Conservation (phyloP, 2,888 invertebrate species). For the Pegoplata infirma region DNA sequence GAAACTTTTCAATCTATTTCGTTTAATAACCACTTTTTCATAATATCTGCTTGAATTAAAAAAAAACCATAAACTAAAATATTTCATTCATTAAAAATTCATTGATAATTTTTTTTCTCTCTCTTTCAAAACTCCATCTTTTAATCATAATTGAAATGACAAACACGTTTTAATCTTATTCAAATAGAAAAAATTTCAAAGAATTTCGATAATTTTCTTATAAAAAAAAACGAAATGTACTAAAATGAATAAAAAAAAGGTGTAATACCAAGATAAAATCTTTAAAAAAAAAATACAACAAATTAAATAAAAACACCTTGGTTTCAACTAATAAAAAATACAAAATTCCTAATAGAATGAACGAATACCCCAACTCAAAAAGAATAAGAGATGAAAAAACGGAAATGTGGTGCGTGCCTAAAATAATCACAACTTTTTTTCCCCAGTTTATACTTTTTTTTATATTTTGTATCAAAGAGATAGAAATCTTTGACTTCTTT, state of each 20-base stretch:
- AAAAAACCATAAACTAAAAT: too few relatives aligned
- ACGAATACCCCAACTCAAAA: conserved; percentile 59
- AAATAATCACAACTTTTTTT: conserved; percentile 65
- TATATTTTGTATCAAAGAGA: too few relatives aligned
- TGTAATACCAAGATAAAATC: conserved; percentile 58
- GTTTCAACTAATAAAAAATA: conserved; percentile 58
- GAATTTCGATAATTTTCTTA: conserved; percentile 56
- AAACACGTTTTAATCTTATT: conserved; percentile 62
- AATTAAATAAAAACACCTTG: conserved; percentile 64
- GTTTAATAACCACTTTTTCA: too few relatives aligned
- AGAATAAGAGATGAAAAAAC: conserved; percentile 63
- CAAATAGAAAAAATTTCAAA: conserved; percentile 48
- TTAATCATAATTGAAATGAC: conserved; percentile 54
- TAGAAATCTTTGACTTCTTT: conserved; percentile 56
- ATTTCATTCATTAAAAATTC: conserved; percentile 52
- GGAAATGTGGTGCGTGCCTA: conserved; percentile 68
- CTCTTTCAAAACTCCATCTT: not conserved
- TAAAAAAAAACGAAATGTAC: conserved; percentile 6
- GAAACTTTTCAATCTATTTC: too few relatives aligned
- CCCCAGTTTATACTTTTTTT: not conserved
- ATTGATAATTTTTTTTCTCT: conserved; percentile 34
- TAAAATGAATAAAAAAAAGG: conserved; percentile 39
- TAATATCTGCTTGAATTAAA: too few relatives aligned
- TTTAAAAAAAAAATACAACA: conserved; percentile 54
- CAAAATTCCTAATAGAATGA: conserved; percentile 46